Base-by-base conservation (phyloP, 2,888 invertebrate species). In the Rosalia funebris region DNA sequence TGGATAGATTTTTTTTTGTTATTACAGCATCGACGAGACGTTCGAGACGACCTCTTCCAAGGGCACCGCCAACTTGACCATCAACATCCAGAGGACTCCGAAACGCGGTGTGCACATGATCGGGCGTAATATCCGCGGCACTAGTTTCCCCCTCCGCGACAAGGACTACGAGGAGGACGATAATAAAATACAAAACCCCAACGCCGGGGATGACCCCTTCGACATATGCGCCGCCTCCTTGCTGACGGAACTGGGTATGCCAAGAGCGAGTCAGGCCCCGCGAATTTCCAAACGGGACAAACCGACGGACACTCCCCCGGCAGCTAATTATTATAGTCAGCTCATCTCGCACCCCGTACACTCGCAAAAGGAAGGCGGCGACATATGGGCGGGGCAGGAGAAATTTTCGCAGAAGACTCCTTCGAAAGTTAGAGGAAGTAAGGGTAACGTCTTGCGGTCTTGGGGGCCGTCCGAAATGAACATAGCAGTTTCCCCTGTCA, bases 121-220 rank as follows among this genome's bases (percentile, higher is more conserved):
- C 1, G 17, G 37, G n/a, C 17, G 54, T n/a, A n/a, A n/a, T 44
- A 56, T 32, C 3, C 12, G 54, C 1, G 19, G 44, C 12, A 44
- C 45, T 11, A 15, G 12, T 1, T 60, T 66, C 12, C 61, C 63
- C 1, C 46, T 66, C n/a, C 37, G 57, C 17, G 66, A 66, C 45
- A 63, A 42, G 42, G 59, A 66, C 20, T 66, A 55, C 36, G 4
- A 7, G 1, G 31, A 45, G n/a, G 10, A 17, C 0, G 20, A 14
- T 16, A 16, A 2, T 10, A 20, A 45, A 45, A n/a, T n/a, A n/a
- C n/a, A n/a, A n/a, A n/a, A n/a, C n/a, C n/a, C n/a, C n/a, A n/a
- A n/a, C n/a, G n/a, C n/a, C n/a, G n/a, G n/a, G n/a, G 55, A 63
- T 2, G 55, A 63, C 9, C 34, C 36, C 12, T 41, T 37, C 2